Conservation (phyloP, 2,888 invertebrate species). For the Callyntrura sp. region DNA sequence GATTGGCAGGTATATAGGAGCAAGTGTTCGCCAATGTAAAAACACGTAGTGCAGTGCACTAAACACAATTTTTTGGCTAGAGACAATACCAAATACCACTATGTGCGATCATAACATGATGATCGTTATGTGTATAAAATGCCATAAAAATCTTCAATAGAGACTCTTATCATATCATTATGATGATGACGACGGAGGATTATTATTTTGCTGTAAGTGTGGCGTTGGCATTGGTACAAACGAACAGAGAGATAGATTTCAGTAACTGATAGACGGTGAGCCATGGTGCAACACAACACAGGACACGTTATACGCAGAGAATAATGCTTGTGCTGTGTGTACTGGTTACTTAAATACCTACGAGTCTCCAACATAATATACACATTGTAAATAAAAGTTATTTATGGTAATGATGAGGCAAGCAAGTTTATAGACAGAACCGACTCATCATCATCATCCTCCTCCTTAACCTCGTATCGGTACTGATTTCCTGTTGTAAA, state of each 20-base stretch:
- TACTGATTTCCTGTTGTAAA: constrained; percentile 58
- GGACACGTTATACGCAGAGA: background rate
- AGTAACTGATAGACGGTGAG: constrained; percentile 5
- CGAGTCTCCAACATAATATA: too few relatives aligned
- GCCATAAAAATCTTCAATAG: constrained; percentile 48
- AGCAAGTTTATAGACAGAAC: constrained; percentile 5
- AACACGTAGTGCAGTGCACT: background rate
- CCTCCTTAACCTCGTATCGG: too few relatives aligned
- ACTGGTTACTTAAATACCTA: too few relatives aligned
- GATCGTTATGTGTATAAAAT: constrained; percentile 16
- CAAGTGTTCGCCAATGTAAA: background rate
- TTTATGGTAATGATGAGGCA: too few relatives aligned
- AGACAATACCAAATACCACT: constrained; percentile 49
- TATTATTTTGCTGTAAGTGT: constrained; percentile 22
- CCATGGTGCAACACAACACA: too few relatives aligned
- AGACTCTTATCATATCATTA: constrained; percentile 17
- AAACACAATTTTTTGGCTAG: constrained; percentile 20
- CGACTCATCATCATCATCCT: constrained; percentile 2
- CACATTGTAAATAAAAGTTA: too few relatives aligned
- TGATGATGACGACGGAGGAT: background rate
- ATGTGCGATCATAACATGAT: constrained; percentile 52
- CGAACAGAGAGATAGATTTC: background rate
- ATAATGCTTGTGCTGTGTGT: too few relatives aligned
- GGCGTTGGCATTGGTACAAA: background rate
- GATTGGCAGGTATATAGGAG: background rate